Evolutionary conservation across 30 jellyfish, hydroid and myxozoan genomes (phyloP).

Genomic region (Aurelia coerulea): DNA sequence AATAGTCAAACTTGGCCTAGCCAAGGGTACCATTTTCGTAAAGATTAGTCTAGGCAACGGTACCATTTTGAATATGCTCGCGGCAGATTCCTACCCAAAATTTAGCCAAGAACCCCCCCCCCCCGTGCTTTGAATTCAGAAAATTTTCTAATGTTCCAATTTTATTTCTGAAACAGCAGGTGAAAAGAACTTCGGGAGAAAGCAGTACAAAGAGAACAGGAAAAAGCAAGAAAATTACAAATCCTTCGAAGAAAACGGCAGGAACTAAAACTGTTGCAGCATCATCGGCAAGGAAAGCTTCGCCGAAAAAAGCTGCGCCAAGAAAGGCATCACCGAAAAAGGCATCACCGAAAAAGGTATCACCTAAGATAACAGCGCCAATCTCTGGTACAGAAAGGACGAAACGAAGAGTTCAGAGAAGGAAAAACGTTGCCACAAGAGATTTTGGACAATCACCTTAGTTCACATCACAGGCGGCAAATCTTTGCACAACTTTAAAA

Average conservation of each 20-base stretch:
- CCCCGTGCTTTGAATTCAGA: too few species aligned
- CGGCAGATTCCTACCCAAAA: too few species aligned
- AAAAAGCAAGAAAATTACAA: neutral
- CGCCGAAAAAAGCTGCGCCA: neutral
- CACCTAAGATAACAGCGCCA: neutral
- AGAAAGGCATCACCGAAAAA: neutral
- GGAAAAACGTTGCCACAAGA: neutral
- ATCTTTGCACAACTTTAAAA: too few species aligned
- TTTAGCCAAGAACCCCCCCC: too few species aligned
- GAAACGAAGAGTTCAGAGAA: neutral
- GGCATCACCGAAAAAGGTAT: neutral
- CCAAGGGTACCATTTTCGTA: too few species aligned
- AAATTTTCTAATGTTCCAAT: too few species aligned
- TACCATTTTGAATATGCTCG: too few species aligned
- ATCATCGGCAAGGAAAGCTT: neutral
- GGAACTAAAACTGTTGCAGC: neutral
- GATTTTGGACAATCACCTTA: conserved; percentile 7
- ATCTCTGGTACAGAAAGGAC: neutral
- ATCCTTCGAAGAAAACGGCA: neutral
- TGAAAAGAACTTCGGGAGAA: neutral
- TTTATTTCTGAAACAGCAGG: neutral
- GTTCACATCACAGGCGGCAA: neutral
- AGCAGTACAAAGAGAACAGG: neutral
- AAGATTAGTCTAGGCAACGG: too few species aligned
- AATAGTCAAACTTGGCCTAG: too few species aligned